Evolutionary conservation across 2,113 vertebrate species (phyloP).

Genomic region (Scophthalmus maximus): DNA sequence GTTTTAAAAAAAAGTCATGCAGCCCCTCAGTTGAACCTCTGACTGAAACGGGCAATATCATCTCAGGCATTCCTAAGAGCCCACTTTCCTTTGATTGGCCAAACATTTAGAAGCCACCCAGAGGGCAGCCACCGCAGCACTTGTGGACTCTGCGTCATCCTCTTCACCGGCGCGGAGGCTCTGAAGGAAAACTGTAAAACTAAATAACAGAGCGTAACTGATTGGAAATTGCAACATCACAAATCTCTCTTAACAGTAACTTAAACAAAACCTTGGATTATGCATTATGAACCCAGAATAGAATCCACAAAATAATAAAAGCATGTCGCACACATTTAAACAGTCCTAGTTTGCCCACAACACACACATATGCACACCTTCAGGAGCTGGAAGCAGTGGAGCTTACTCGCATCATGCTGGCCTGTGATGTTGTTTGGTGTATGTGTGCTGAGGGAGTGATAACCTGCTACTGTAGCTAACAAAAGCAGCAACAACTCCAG

Average conservation of each 20-base stretch:
- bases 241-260: too few species aligned
- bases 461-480: constrained; percentile 62
- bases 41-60: background rate
- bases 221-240: too few species aligned
- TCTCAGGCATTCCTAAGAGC: background rate
- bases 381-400: constrained; percentile 37
- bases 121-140: background rate
- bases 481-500: constrained; percentile 38
- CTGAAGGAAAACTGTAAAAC: too few species aligned
- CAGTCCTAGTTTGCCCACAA: constrained; percentile 8
- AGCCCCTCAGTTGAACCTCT: background rate
- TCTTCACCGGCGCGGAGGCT: too few species aligned
- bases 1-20: background rate
- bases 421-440: constrained; percentile 57
- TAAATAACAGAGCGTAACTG: too few species aligned
- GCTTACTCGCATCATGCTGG: constrained; percentile 18
- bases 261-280: too few species aligned
- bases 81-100: background rate
- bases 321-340: too few species aligned
- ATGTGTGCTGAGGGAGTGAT: constrained; percentile 57
- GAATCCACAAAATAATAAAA: too few species aligned
- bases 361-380: constrained; percentile 34
- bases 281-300: too few species aligned
- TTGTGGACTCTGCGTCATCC: background rate
- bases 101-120: too few species aligned